Conservation (phyloP, 2,797 vertebrate species). For the Pangasius macronema region DNA sequence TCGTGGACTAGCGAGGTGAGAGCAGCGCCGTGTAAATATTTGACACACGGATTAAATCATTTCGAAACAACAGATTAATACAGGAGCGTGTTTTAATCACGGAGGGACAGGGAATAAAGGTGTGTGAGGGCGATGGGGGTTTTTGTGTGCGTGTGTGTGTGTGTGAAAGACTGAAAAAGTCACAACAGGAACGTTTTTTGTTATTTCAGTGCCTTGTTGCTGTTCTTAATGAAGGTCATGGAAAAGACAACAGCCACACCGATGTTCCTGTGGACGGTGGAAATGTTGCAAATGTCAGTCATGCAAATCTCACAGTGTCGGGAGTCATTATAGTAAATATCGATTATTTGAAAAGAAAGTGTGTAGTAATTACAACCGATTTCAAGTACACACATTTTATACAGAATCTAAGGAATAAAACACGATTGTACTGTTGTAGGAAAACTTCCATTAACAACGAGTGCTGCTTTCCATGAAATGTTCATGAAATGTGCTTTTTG, state of each 20-base stretch:
- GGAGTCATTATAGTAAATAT: not conserved
- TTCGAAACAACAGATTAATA: constrained; percentile 76
- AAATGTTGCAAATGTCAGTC: not conserved
- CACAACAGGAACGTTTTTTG: constrained; percentile 56
- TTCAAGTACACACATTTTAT: not conserved
- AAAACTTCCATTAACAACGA: not conserved
- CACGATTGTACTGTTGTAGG: too few relatives aligned
- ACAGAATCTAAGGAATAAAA: not conserved
- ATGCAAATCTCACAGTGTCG: not conserved
- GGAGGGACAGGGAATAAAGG: not conserved
- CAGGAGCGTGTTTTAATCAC: constrained; percentile 11
- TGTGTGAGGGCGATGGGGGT: not conserved
- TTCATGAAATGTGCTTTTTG: not conserved
- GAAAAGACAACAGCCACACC: constrained; percentile 34
- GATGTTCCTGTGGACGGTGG: not conserved
- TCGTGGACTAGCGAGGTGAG: constrained; percentile 29
- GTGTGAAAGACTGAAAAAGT: constrained; percentile 34
- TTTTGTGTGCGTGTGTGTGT: not conserved
- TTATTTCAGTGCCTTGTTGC: constrained; percentile 37
- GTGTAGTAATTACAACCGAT: not conserved
- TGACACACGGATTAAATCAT: constrained; percentile 78
- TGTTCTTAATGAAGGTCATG: constrained; percentile 36
- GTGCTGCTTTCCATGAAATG: too few relatives aligned
- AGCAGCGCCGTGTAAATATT: constrained; percentile 73
- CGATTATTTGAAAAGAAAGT: not conserved